These are phyloP conservation scores for Mylabris sibirica DNA, from an alignment of 2,888 invertebrate genomes.

Conservation along the genomic window DNA sequence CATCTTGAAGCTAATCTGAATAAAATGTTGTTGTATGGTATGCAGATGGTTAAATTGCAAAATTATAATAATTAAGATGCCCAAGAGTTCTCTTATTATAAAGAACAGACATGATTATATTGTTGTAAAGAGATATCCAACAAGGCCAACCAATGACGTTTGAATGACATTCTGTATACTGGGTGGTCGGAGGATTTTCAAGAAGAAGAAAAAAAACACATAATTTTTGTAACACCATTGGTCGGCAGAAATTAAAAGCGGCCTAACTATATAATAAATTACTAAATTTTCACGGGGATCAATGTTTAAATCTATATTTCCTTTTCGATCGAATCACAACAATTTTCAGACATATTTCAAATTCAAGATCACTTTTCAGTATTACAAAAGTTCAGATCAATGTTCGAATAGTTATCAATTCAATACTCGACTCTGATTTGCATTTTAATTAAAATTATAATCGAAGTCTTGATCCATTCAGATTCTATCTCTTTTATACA, in stretches of 20 bases:
- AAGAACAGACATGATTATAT: background rate
- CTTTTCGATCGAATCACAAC: background rate
- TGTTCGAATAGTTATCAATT: background rate
- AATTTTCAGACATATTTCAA: background rate
- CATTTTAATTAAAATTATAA: conserved; percentile 9
- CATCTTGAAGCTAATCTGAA: background rate
- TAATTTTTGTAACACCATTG: background rate
- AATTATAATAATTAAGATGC: background rate
- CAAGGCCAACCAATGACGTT: conserved; percentile 10
- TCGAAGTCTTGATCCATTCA: background rate
- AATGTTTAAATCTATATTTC: background rate
- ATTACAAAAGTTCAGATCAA: background rate
- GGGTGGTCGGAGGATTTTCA: background rate
- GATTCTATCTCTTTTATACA: background rate
- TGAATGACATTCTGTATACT: background rate
- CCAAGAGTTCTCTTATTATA: background rate
- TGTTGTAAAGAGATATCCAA: too few species aligned
- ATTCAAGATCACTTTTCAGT: background rate
- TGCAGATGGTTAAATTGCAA: background rate
- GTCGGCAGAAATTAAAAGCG: background rate
- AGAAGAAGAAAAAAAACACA: background rate
- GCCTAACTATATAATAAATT: conserved; percentile 1
- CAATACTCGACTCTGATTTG: background rate
- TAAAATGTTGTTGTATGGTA: background rate
- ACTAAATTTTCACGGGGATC: background rate